Base-by-base conservation (phyloP, 2,888 invertebrate species). In the Cerastis rubricosa region DNA sequence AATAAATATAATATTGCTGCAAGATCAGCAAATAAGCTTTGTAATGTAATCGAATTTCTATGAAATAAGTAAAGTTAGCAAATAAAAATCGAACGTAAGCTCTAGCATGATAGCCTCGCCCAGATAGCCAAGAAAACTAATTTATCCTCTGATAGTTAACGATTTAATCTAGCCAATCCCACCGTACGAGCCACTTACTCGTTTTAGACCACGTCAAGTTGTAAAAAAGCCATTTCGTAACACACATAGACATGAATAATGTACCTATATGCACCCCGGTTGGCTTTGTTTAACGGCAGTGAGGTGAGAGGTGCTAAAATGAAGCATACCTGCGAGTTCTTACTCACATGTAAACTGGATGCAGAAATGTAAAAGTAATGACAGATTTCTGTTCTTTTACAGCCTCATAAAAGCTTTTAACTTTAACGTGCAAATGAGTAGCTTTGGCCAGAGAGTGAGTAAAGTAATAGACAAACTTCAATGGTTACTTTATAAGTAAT, bases 181-280 rank as follows among this genome's bases (percentile, higher is more conserved):
- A 65, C n/a, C 29, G 12, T 59, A 65, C 11, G 54, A 84, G n/a
- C 45, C 80, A 71, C 63, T 75, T 54, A 76, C 35, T 43, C 49
- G 25, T 59, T 66, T 64, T 19, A 66, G 45, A 69, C 45, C 49
- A 69, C 59, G 59, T 47, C 35, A 65, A 82, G 85, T 82, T 71
- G 59, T 82, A 82, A 85, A 85, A 85, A 85, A 72, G 35, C 17
- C 47, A 70, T 85, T 82, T 72, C 47, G 45, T 14, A 54, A 77
- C 49, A 69, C n/a, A 67, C 43, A 29, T 80, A 59, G 57, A 49
- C 63, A 71, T 8, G 70, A 71, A 75, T 75, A 68, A 71, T 65
- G 45, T 76, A 70, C 35, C 40, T 80, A 61, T 51, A 69, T 81
- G 85, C 71, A 85, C 61, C 35, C 19, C 35, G 29, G 25, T 54